Conservation (phyloP, 2,113 vertebrate species). For the Patagioenas fasciata region DNA sequence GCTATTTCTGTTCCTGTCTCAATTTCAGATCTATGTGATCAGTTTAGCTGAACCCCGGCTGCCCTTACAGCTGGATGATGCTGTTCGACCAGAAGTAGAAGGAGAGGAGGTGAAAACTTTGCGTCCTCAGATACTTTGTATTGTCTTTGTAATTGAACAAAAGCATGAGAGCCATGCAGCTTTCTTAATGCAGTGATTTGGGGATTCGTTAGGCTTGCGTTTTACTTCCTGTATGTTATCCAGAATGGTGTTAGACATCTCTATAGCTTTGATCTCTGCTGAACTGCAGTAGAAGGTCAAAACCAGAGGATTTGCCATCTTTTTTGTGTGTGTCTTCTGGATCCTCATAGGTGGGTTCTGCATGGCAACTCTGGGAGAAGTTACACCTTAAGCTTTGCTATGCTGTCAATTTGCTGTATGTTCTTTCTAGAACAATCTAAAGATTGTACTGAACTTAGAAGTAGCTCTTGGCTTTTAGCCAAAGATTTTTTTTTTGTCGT, state of each 20-base stretch:
- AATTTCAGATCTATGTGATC: conserved; percentile 92
- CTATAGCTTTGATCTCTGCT: neutral
- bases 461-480: neutral
- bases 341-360: neutral
- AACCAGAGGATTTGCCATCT: neutral
- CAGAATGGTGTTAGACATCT: neutral
- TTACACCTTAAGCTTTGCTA: neutral
- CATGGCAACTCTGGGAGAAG: neutral
- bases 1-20: conserved; percentile 68
- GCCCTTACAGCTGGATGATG: conserved; percentile 95
- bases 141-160: neutral
- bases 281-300: neutral
- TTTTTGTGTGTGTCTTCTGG: neutral
- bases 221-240: neutral
- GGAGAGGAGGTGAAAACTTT: conserved; percentile 90
- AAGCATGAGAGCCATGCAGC: neutral
- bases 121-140: neutral
- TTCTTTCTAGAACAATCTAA: neutral
- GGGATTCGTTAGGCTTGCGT: neutral
- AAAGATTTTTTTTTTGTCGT: neutral
- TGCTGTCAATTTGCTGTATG: neutral
- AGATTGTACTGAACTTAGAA: neutral
- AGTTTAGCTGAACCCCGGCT: conserved; percentile 92
- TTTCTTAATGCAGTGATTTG: neutral
- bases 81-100: conserved; percentile 89